These are phyloP conservation scores for Pogonognathellus flavescens DNA, from an alignment of 1,140 invertebrate species.

Conservation along the genomic window DNA sequence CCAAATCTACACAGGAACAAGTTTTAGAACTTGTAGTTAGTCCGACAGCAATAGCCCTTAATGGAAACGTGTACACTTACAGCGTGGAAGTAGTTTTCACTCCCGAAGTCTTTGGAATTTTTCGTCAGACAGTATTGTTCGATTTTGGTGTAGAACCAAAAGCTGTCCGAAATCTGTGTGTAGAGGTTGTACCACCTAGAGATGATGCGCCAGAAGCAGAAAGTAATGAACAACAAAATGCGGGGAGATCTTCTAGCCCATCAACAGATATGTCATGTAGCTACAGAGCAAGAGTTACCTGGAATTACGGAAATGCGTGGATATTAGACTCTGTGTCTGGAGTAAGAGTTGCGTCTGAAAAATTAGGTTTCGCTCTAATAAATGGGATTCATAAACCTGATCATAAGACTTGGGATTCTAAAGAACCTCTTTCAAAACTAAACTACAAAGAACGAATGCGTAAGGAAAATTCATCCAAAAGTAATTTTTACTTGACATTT, in stretches of 20 bases:
- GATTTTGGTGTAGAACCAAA: slow-evolving; percentile 82
- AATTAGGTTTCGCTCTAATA: slow-evolving; percentile 65
- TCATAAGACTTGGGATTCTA: slow-evolving; percentile 42
- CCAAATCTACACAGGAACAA: slow-evolving; percentile 50
- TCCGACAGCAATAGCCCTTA: slow-evolving; percentile 68
- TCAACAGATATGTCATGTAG: not conserved
- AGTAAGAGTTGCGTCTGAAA: slow-evolving; percentile 56
- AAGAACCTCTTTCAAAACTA: slow-evolving; percentile 74
- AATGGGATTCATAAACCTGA: slow-evolving; percentile 24
- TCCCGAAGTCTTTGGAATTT: slow-evolving; percentile 84
- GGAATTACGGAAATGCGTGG: slow-evolving; percentile 67
- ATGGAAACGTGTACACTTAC: slow-evolving; percentile 72
- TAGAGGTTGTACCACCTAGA: slow-evolving; percentile 82
- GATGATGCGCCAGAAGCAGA: slow-evolving; percentile 72
- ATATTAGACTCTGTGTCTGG: slow-evolving; percentile 60
- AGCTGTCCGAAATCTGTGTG: slow-evolving; percentile 80
- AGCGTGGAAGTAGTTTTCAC: slow-evolving; percentile 79
- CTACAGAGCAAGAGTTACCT: slow-evolving; percentile 53
- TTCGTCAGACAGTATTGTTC: slow-evolving; percentile 84
- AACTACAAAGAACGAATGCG: slow-evolving; percentile 85
- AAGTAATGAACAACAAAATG: slow-evolving; percentile 22
- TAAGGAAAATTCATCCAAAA: slow-evolving; percentile 71
- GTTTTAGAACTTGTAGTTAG: slow-evolving; percentile 20
- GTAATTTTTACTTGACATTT: not conserved
- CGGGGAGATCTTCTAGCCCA: slow-evolving; percentile 30